These are phyloP conservation scores for Dysmachus trigonus DNA, from an alignment of 2,888 invertebrate genomes.

Conservation along the genomic window DNA sequence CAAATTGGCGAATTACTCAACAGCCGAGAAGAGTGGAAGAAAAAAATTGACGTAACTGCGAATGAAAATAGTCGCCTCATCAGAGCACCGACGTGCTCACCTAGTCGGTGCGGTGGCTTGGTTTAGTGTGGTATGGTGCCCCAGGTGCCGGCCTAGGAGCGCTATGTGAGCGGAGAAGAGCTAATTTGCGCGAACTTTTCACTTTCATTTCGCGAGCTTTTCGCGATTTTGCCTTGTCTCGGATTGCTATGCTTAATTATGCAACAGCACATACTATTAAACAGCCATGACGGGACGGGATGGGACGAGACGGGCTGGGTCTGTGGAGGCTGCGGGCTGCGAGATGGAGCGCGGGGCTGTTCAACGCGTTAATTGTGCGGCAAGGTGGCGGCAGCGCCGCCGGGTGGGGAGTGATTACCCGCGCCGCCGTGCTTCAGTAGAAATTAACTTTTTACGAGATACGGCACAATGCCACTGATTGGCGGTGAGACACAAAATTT, in stretches of 20 bases:
- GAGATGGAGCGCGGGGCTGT: neutral
- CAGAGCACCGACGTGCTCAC: neutral
- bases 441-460: constrained; percentile 28
- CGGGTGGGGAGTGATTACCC: neutral
- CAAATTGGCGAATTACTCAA: constrained; percentile 28
- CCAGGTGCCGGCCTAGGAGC: constrained; percentile 7
- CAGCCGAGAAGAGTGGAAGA: neutral
- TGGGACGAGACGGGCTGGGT: too few species aligned
- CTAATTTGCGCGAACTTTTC: constrained; percentile 14
- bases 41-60: constrained; percentile 29
- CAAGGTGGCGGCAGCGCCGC: neutral
- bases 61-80: constrained; percentile 13
- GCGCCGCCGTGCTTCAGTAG: neutral
- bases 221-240: neutral
- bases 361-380: constrained; percentile 14
- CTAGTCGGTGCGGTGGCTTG: neutral
- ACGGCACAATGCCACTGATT: neutral
- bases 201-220: constrained; percentile 13
- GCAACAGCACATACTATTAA: neutral
- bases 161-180: neutral
- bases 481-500: neutral
- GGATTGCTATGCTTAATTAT: constrained; percentile 15
- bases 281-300: too few species aligned
- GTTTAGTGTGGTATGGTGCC: neutral
- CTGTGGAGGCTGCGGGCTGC: neutral